These are phyloP conservation scores for Onthophagus sagittarius DNA, from an alignment of 2,888 invertebrate species.

Conservation along the genomic window DNA sequence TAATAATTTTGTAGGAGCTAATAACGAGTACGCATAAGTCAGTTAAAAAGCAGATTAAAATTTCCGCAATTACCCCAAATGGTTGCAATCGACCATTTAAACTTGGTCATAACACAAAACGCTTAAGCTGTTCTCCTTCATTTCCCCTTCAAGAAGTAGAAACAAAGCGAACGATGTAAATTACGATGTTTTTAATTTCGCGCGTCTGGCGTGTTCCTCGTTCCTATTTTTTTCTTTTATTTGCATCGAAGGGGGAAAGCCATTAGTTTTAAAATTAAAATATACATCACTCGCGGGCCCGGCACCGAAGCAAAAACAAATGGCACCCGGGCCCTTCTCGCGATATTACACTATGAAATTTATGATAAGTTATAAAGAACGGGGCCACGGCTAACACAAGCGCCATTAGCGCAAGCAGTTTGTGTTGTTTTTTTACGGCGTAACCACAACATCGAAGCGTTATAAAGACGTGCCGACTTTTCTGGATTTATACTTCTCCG, in stretches of 20 bases:
- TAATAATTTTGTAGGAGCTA: not conserved
- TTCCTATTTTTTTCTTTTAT: slow-evolving; percentile 41
- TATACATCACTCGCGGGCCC: slow-evolving; percentile 44
- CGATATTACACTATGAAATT: slow-evolving; percentile 47
- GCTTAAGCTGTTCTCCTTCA: not conserved
- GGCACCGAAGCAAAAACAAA: slow-evolving; percentile 45
- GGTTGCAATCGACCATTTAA: not conserved
- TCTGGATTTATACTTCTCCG: slow-evolving; percentile 34
- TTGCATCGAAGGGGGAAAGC: slow-evolving; percentile 43
- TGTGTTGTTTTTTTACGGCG: slow-evolving; percentile 39
- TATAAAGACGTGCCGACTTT: slow-evolving; percentile 42
- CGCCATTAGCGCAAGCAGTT: slow-evolving; percentile 45
- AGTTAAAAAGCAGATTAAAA: not conserved
- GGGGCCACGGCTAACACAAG: slow-evolving; percentile 41
- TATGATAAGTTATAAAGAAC: slow-evolving; percentile 47
- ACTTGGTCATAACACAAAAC: not conserved
- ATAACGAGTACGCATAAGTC: not conserved
- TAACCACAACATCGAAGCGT: slow-evolving; percentile 38
- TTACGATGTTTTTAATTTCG: slow-evolving; percentile 39
- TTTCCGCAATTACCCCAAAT: not conserved
- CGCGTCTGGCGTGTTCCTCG: slow-evolving; percentile 27
- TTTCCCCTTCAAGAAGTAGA: not conserved
- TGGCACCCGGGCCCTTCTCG: slow-evolving; percentile 42
- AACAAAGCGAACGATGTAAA: slow-evolving; percentile 34
- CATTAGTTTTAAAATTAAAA: slow-evolving; percentile 50